Conservation (phyloP, 2,888 invertebrate species). For the Gasteruption jaculator region DNA sequence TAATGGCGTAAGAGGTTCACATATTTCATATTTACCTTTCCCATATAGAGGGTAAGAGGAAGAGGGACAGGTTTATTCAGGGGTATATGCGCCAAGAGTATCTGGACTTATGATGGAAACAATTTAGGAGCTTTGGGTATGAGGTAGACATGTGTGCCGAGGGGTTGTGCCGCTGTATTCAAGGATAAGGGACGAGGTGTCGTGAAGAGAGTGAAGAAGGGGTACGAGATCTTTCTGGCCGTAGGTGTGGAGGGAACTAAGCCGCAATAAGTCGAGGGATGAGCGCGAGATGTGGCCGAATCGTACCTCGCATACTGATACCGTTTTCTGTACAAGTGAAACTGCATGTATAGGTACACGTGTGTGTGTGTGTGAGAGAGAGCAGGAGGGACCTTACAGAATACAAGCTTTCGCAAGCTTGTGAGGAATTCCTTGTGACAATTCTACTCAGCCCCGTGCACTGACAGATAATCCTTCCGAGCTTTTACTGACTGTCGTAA, state of each 20-base stretch:
- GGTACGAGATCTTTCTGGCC: too few relatives aligned
- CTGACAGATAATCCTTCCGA: too few relatives aligned
- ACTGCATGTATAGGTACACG: too few relatives aligned
- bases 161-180: slow-evolving; percentile 21
- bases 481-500: too few relatives aligned
- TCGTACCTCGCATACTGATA: slow-evolving; percentile 52
- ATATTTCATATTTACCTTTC: slow-evolving; percentile 34
- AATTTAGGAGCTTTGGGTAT: slow-evolving; percentile 49
- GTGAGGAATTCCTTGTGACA: too few relatives aligned
- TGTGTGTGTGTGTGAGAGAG: too few relatives aligned
- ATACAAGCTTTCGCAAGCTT: too few relatives aligned
- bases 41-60: slow-evolving; percentile 22
- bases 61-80: slow-evolving; percentile 39
- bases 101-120: slow-evolving; percentile 53
- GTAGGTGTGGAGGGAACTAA: slow-evolving; percentile 37
- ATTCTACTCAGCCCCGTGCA: too few relatives aligned
- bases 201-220: slow-evolving; percentile 10
- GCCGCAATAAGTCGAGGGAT: slow-evolving; percentile 53
- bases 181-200: slow-evolving; percentile 11
- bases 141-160: slow-evolving; percentile 32
- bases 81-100: slow-evolving; percentile 43
- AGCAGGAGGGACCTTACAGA: too few relatives aligned
- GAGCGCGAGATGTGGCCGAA: slow-evolving; percentile 51
- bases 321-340: slow-evolving; percentile 39
- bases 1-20: slow-evolving; percentile 42